Evolutionary conservation across 2,888 invertebrate genomes (phyloP).

Genomic region (Lochmaea crataegi): DNA sequence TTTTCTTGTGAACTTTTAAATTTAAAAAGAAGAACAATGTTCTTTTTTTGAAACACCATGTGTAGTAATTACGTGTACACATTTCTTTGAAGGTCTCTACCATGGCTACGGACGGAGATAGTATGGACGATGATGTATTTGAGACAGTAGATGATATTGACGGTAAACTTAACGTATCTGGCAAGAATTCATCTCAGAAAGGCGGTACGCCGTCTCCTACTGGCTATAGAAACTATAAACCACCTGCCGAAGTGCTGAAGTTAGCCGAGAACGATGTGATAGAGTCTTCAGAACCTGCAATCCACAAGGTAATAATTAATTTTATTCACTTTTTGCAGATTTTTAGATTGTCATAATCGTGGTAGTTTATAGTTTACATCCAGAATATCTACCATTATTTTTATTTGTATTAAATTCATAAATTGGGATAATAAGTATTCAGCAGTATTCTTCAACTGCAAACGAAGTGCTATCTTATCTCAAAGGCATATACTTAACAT

Average conservation of each 20-base stretch:
- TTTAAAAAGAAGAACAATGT: too few relatives aligned
- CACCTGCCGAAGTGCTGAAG: slow-evolving; percentile 76
- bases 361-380: too few relatives aligned
- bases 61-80: background rate
- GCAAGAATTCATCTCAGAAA: slow-evolving; percentile 53
- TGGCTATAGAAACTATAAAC: slow-evolving; percentile 83
- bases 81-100: slow-evolving; percentile 16
- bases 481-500: too few relatives aligned
- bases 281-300: slow-evolving; percentile 70
- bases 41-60: too few relatives aligned
- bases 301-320: slow-evolving; percentile 72
- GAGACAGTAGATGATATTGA: slow-evolving; percentile 70
- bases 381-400: too few relatives aligned
- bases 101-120: slow-evolving; percentile 71
- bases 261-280: slow-evolving; percentile 65
- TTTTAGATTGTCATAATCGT: too few relatives aligned
- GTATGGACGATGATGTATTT: slow-evolving; percentile 87
- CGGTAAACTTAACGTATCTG: slow-evolving; percentile 52
- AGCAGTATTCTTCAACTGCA: too few relatives aligned
- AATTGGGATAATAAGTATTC: too few relatives aligned
- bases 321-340: background rate
- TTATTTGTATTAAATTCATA: too few relatives aligned
- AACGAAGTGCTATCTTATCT: too few relatives aligned
- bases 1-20: too few relatives aligned
- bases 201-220: slow-evolving; percentile 77